These are phyloP conservation scores for Labrus mixtus DNA, from an alignment of 2,113 vertebrate species.

Conservation along the genomic window DNA sequence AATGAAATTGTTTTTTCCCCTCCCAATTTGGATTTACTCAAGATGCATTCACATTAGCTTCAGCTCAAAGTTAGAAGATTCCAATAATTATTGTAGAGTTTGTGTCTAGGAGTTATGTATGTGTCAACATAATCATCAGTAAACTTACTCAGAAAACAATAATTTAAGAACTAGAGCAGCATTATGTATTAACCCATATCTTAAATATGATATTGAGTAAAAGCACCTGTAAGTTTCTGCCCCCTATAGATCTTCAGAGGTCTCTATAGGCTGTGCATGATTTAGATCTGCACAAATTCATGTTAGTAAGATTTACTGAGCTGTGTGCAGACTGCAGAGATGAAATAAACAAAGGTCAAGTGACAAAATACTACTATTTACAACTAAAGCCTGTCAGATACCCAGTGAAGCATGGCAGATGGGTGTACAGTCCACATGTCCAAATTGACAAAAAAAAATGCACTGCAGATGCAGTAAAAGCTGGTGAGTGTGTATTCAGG, in stretches of 20 bases:
- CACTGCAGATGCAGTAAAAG: constrained; percentile 16
- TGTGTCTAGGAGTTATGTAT: not conserved
- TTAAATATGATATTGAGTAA: constrained; percentile 43
- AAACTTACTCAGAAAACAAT: constrained; percentile 8
- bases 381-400: constrained; percentile 46
- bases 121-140: not conserved
- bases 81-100: not conserved
- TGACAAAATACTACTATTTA: constrained; percentile 46
- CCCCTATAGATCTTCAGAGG: constrained; percentile 1
- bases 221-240: constrained; percentile 35
- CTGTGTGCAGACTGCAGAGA: not conserved
- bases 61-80: not conserved
- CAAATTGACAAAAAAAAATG: constrained; percentile 24
- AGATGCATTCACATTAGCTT: not conserved
- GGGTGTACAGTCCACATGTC: constrained; percentile 26
- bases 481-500: not conserved
- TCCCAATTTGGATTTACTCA: not conserved
- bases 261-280: constrained; percentile 12
- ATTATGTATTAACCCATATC: not conserved
- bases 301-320: not conserved
- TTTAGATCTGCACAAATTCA: constrained; percentile 18
- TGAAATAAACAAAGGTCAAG: not conserved
- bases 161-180: constrained; percentile 25
- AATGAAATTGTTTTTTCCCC: too few species aligned
- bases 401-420: constrained; percentile 21